Evolutionary conservation across 2,888 invertebrate species (phyloP).

Genomic region (Caenorhabditis drosophilae): DNA sequence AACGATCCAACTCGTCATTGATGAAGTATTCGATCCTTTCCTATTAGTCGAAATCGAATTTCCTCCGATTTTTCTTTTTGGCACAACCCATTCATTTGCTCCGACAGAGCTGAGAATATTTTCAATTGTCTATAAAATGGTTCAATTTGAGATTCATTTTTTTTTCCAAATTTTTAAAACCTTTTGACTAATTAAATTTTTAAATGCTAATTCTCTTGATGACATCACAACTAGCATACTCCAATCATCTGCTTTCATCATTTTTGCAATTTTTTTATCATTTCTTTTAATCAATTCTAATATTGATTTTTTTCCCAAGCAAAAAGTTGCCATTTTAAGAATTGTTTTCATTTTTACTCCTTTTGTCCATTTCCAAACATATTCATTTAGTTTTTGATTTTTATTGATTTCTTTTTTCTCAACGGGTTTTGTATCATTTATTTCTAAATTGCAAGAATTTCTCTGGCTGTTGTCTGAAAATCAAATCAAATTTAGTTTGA

Average conservation of each 20-base stretch:
- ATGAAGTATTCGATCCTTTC: too few relatives aligned
- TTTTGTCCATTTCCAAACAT: constrained; percentile 14
- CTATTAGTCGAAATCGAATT: constrained; percentile 3
- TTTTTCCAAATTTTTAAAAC: constrained; percentile 4
- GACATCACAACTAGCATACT: constrained; percentile 29
- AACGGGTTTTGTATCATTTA: neutral
- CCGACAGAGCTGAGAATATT: constrained; percentile 24
- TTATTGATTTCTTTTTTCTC: neutral
- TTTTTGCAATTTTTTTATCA: constrained; percentile 13
- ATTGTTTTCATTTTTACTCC: constrained; percentile 16
- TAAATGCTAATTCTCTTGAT: constrained; percentile 14
- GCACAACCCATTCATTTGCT: constrained; percentile 16
- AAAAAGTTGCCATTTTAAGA: constrained; percentile 2
- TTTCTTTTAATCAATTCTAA: constrained; percentile 12
- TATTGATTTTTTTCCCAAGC: constrained; percentile 16
- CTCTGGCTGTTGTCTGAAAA: neutral
- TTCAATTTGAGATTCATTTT: neutral
- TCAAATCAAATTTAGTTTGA: too few relatives aligned
- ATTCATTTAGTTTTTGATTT: neutral
- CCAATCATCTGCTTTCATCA: constrained; percentile 25
- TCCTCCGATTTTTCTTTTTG: constrained; percentile 4
- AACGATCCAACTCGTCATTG: constrained; percentile 43
- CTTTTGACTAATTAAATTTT: constrained; percentile 13
- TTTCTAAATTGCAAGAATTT: neutral
- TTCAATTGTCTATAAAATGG: constrained; percentile 16